Base-by-base conservation (phyloP, 2,888 invertebrate species). In the Abscondita cerata region DNA sequence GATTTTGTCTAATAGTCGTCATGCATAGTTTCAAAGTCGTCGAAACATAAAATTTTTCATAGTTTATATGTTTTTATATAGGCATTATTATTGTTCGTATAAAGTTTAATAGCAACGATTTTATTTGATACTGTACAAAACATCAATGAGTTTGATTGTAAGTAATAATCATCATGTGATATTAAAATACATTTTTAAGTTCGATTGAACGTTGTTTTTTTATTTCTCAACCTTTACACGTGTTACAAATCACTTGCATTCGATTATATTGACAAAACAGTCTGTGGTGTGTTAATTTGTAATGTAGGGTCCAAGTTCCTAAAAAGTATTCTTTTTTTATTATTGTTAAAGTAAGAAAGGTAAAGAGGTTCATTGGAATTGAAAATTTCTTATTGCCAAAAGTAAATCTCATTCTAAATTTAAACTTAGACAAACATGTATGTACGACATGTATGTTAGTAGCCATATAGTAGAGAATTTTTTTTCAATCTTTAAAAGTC, bases 251-350 rank as follows among this genome's bases (percentile, higher is more conserved):
- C 50, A 67, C 60, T 65, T 72, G 70, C 50, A 65, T 47, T 55
- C 69, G 70, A 55, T 54, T 52, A 53, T 52, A 52, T 34, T 25
- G 51, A 59, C 50, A 50, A 58, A 53, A 59, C 55, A 58, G 44
- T 55, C 55, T 56, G 65, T 58, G 60, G 65, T 65, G 62, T 61
- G 55, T 58, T 65, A 57, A 62, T 68, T 68, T 70, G 54, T 65
- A 67, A 63, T 59, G 62, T 67, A 68, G 69, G 78, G 78, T 78
- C 78, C 79, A 79, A 78, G 79, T 79, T 79, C 78, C 79, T 79
- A 77, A 72, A 70, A 66, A 69, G 62, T 63, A 66, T 65, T 62
- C 64, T 61, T 55, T 62, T 25, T 64, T 62, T 65, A 65, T 66
- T 56, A 57, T 52, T 61, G 54, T 61, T 59, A 59, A 62, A 60